phyloP scores from a whole-genome alignment of 64 coral and sea anemone species.

The Pocillopora verrucosa region DNA sequence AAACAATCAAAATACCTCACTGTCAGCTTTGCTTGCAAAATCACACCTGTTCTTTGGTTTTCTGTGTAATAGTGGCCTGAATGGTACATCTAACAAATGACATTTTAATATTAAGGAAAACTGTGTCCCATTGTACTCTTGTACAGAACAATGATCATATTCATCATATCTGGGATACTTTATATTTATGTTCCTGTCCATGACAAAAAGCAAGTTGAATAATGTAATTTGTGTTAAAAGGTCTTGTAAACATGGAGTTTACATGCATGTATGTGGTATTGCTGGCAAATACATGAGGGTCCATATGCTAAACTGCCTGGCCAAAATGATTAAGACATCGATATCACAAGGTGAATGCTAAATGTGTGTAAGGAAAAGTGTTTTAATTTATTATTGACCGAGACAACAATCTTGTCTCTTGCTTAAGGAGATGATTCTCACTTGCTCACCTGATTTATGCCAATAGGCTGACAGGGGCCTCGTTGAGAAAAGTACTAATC shows the following conservation, averaged over 20 bases:
- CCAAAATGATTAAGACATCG: too few relatives aligned
- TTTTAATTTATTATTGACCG: not conserved
- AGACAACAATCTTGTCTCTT: not conserved
- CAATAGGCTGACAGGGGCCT: not conserved
- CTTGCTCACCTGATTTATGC: conserved; percentile 22
- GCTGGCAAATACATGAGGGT: too few relatives aligned
- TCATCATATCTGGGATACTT: too few relatives aligned
- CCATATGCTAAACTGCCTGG: too few relatives aligned
- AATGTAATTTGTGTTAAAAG: too few relatives aligned
- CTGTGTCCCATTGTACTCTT: not conserved
- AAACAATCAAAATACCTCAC: not conserved
- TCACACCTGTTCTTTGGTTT: not conserved
- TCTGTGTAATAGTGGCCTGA: not conserved
- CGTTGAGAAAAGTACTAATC: not conserved
- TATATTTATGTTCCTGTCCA: too few relatives aligned
- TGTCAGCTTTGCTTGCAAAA: conserved; percentile 22
- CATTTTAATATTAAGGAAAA: not conserved
- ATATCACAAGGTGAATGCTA: too few relatives aligned
- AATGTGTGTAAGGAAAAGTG: not conserved
- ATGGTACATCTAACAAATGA: conserved; percentile 14
- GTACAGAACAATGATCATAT: not conserved
- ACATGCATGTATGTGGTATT: too few relatives aligned
- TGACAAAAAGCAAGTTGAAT: not conserved
- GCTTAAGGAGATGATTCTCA: not conserved
- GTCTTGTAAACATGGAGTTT: too few relatives aligned